Evolutionary conservation across 2,113 vertebrate genomes (phyloP), one percentile per base, ranked within the genome.

Genomic region (Sinocyclocheilus grahami): DNA sequence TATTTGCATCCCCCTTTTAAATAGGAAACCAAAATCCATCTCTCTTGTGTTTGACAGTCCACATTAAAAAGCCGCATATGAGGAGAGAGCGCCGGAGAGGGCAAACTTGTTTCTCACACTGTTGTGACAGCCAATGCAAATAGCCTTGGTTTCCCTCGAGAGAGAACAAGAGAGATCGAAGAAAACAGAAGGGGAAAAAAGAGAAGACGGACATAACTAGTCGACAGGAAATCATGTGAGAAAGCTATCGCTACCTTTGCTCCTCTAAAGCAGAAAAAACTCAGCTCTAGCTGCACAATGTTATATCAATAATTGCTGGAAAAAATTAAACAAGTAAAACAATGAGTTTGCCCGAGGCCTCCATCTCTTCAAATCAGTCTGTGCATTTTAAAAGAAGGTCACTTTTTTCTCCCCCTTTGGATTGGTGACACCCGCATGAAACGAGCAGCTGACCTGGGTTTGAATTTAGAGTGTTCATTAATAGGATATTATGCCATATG

Each of bases 401-500:
- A 94, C 95, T 95, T 94, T 94, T 92, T 86, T 79, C 53, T 37
- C 90, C 84, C 83, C 92, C 92, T 92, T 93, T 91, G 95, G 94
- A 94, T 96, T 95, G 93, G 94, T 97, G 97, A 98, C 97, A 97
- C 91, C 91, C 95, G 95, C 95, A 94, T 94, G 94, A 95, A 95
- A 97, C 95, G 95, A 97, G 96, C 96, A 97, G 96, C 97, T 98
- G 97, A 99, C 97, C 98, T 96, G 96, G 96, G 97, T 98, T 99
- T 99, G 98, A 99, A 99, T 99, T 99, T 99, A 99, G 98, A 99
- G 97, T 99, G 97, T 99, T 99, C 98, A 99, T 99, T 99, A 99
- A 99, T 99, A 99, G 96, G 97, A 98, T 98, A 99, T 99, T 98
- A 99, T 97, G 95, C 97, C 97, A 99, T 97, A 99, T 99, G 97